phyloP scores from a whole-genome alignment of 2,113 vertebrate species.

The Myotis yumanensis region DNA sequence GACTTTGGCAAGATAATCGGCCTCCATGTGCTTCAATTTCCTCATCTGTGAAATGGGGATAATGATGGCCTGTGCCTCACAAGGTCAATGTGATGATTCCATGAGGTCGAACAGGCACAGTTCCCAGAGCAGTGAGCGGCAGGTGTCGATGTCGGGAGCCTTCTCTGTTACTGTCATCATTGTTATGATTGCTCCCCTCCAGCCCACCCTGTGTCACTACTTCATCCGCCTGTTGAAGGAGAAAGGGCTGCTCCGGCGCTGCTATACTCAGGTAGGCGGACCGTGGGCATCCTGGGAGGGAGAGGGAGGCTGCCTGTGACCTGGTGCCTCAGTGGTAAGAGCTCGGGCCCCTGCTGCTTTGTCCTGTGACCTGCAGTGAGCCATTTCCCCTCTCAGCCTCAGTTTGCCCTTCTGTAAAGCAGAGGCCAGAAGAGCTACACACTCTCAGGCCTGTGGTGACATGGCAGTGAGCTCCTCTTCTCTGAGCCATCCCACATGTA shows the following conservation, averaged over 20 bases:
- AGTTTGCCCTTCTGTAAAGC: neutral
- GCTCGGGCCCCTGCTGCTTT: neutral
- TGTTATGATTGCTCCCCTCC: accelerated
- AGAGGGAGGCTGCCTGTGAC: accelerated
- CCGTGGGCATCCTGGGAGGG: accelerated
- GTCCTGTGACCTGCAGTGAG: neutral
- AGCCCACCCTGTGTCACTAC: slow-evolving; percentile 95
- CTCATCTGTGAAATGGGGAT: neutral
- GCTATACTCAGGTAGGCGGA: slow-evolving; percentile 91
- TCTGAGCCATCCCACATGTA: neutral
- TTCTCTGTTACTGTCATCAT: accelerated
- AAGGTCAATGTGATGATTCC: neutral
- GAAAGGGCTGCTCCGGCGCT: slow-evolving; percentile 90
- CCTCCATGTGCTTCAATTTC: neutral
- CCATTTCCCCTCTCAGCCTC: neutral
- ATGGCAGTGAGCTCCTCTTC: neutral
- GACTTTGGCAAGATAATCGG: neutral
- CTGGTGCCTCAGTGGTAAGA: neutral
- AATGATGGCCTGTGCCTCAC: neutral
- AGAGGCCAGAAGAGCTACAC: neutral
- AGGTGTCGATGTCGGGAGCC: accelerated
- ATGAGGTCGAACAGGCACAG: neutral
- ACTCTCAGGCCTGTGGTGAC: neutral
- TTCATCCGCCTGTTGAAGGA: slow-evolving; percentile 94
- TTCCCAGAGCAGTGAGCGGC: neutral